Evolutionary conservation across 1,140 invertebrate species (phyloP).

Genomic region (Sycophila sp.): DNA sequence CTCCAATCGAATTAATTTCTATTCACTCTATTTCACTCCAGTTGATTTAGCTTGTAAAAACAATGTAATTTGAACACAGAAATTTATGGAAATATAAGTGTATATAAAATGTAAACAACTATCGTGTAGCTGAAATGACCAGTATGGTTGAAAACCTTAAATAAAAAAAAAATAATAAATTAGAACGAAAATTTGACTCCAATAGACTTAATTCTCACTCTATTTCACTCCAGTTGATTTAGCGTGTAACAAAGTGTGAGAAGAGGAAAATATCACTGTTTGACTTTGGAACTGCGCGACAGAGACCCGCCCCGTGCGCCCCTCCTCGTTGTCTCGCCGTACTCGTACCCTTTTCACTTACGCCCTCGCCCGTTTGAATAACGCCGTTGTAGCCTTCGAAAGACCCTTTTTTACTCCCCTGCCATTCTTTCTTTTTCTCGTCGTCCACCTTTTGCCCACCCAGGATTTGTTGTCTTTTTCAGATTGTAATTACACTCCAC

Average conservation of each 20-base stretch:
- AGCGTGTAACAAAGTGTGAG: background rate
- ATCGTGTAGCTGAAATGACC: too few species aligned
- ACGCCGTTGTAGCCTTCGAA: background rate
- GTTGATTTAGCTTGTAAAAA: too few species aligned
- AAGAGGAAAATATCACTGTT: background rate
- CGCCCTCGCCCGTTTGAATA: background rate
- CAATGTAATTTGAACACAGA: slow-evolving; percentile 2
- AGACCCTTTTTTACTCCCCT: background rate
- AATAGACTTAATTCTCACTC: background rate
- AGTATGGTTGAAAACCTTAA: too few species aligned
- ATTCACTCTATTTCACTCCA: too few species aligned
- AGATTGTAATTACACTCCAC: background rate
- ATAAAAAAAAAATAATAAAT: too few species aligned
- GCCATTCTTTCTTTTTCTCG: background rate
- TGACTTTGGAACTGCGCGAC: background rate
- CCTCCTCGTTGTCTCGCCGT: background rate
- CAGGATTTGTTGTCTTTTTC: background rate
- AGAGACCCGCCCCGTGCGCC: too few species aligned
- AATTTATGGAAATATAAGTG: too few species aligned
- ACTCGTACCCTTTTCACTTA: background rate
- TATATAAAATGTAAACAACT: too few species aligned
- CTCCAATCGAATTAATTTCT: too few species aligned
- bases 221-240: background rate
- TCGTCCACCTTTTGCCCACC: background rate
- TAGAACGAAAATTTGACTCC: background rate